These are phyloP conservation scores for Cryptoprocta ferox DNA, from an alignment of 2,797 vertebrate species.

Conservation along the genomic window DNA sequence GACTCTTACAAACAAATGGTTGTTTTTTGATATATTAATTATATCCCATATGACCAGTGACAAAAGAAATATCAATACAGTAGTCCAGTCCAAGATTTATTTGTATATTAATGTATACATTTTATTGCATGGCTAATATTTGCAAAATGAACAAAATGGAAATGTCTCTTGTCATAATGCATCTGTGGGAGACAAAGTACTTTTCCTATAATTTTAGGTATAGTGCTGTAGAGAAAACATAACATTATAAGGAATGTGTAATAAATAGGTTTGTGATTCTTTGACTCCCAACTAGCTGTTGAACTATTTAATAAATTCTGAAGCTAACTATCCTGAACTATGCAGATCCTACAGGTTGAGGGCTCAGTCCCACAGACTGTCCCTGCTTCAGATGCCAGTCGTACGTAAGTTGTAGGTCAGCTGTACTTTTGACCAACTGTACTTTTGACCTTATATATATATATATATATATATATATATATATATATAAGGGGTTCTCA, in stretches of 20 bases:
- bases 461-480: too few species aligned
- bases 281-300: not conserved
- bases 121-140: not conserved
- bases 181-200: not conserved
- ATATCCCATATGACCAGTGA: not conserved
- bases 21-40: not conserved
- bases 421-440: not conserved
- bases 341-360: not conserved
- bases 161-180: not conserved
- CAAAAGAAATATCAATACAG: not conserved
- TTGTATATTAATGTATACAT: not conserved
- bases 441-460: too few species aligned
- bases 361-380: not conserved
- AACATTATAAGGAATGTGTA: not conserved
- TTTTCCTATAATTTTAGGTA: conserved; percentile 7
- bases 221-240: not conserved
- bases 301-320: not conserved
- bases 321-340: not conserved
- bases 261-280: not conserved
- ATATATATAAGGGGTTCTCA: not conserved
- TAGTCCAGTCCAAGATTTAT: not conserved
- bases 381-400: not conserved
- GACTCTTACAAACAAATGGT: not conserved
- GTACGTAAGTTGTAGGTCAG: not conserved
- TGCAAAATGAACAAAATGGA: not conserved